A percentile compares a stretch with the other conserved stretches of the same genome.
Evolutionary conservation across 2,113 vertebrate genomes (phyloP).

Genomic region (Vulpes ferrilata): DNA sequence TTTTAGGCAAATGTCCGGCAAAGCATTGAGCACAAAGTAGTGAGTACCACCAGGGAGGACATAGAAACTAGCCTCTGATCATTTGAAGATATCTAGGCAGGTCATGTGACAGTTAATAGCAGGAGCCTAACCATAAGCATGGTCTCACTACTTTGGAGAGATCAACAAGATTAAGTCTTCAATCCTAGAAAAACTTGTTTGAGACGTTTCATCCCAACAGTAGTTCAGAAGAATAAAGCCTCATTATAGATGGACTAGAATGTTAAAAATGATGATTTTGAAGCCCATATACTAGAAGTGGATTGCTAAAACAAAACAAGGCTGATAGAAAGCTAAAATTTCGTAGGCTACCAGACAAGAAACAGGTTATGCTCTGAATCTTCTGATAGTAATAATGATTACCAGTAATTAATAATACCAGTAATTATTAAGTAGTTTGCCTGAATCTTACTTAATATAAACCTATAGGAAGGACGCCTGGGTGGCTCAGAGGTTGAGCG

Average conservation of each 20-base stretch:
- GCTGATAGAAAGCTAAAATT: neutral
- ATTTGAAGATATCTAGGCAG: neutral
- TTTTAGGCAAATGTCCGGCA: neutral
- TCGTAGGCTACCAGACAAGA: neutral
- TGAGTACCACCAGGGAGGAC: neutral
- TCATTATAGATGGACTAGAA: neutral
- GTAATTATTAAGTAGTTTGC: neutral
- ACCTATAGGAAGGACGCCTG: neutral
- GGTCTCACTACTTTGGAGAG: neutral
- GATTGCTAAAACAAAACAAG: conserved; percentile 9
- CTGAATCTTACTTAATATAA: neutral
- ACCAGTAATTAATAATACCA: neutral
- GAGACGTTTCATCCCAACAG: neutral
- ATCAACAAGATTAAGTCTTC: neutral
- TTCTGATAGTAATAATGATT: neutral
- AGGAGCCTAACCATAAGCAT: neutral
- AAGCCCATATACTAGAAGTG: neutral
- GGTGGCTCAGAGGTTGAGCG: too few species aligned
- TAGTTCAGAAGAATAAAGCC: neutral
- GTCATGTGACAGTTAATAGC: neutral
- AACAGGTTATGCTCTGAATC: neutral
- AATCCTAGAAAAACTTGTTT: neutral
- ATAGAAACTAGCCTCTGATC: neutral
- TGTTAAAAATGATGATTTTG: neutral
- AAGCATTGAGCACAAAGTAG: neutral